phyloP scores from a whole-genome alignment of 2,797 vertebrate genomes.

The Euphonia xanthogaster region DNA sequence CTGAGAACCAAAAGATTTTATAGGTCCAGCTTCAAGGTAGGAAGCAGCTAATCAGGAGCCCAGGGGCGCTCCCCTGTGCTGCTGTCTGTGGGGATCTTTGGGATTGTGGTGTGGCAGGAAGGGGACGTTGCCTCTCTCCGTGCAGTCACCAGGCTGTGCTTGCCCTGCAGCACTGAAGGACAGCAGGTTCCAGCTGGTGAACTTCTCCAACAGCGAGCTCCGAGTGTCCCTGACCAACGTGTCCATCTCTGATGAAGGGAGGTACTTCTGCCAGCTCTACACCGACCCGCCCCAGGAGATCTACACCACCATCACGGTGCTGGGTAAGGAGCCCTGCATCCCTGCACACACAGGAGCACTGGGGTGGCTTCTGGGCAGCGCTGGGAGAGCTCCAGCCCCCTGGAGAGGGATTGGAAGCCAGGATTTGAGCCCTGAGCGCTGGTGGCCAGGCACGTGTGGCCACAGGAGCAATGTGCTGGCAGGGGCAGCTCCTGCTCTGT shows the following conservation, averaged over 20 bases:
- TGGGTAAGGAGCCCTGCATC: constrained; percentile 76
- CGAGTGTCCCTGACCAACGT: constrained; percentile 96
- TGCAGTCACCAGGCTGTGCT: background rate
- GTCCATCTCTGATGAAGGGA: constrained; percentile 93
- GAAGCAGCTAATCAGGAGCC: background rate
- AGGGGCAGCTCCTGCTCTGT: background rate
- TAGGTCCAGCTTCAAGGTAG: background rate
- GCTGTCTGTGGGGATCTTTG: background rate
- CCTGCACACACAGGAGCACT: accelerated
- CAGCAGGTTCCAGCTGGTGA: constrained; percentile 96
- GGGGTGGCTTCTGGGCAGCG: accelerated
- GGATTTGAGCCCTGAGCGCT: accelerated
- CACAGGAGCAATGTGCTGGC: accelerated
- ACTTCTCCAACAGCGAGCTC: constrained; percentile 98
- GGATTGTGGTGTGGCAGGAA: background rate
- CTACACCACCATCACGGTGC: constrained; percentile 93
- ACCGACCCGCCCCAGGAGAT: constrained; percentile 97
- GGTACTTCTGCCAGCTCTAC: constrained; percentile 98
- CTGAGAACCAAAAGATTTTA: background rate
- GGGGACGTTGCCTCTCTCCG: background rate
- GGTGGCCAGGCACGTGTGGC: background rate
- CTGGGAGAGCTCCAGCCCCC: background rate
- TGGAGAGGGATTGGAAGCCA: background rate
- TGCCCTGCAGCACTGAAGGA: constrained; percentile 90
- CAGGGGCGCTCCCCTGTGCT: accelerated